phyloP scores from a whole-genome alignment of 2,113 vertebrate genomes.

The Trematocara macrostoma region DNA sequence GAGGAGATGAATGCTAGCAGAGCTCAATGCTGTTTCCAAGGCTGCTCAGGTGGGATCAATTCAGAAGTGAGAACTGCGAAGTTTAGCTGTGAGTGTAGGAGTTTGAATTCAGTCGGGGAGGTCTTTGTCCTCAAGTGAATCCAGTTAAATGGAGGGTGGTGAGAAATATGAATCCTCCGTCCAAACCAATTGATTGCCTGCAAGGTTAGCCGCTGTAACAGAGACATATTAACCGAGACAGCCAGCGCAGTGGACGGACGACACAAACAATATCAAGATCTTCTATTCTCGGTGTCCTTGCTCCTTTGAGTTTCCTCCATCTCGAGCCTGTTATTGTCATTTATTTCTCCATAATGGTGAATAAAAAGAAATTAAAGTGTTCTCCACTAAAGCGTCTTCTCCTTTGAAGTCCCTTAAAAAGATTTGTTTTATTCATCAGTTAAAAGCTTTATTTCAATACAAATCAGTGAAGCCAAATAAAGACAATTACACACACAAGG shows the following conservation, averaged over 20 bases:
- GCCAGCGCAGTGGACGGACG: not conserved
- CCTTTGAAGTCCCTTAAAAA: not conserved
- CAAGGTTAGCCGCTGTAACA: not conserved
- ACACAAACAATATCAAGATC: not conserved
- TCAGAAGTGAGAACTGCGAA: slow-evolving; percentile 24
- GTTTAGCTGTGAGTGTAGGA: not conserved
- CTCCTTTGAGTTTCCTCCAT: not conserved
- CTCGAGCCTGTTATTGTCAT: not conserved
- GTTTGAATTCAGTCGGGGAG: slow-evolving; percentile 14
- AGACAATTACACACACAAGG: not conserved
- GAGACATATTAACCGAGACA: not conserved
- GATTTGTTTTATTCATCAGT: not conserved
- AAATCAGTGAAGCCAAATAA: not conserved
- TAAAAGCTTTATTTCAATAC: not conserved
- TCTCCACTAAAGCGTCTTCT: not conserved
- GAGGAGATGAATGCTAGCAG: slow-evolving; percentile 7
- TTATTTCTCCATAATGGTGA: not conserved
- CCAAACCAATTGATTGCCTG: not conserved
- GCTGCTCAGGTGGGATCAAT: slow-evolving; percentile 56
- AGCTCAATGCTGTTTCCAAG: slow-evolving; percentile 50
- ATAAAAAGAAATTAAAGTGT: not conserved
- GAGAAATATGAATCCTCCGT: not conserved
- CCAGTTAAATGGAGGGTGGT: slow-evolving; percentile 8
- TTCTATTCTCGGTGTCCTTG: not conserved
- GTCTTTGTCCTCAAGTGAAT: slow-evolving; percentile 26